A percentile compares a stretch with the other conserved stretches of the same genome.
Conservation (phyloP, 2,113 vertebrate genomes). For the Perca schrenkii region DNA sequence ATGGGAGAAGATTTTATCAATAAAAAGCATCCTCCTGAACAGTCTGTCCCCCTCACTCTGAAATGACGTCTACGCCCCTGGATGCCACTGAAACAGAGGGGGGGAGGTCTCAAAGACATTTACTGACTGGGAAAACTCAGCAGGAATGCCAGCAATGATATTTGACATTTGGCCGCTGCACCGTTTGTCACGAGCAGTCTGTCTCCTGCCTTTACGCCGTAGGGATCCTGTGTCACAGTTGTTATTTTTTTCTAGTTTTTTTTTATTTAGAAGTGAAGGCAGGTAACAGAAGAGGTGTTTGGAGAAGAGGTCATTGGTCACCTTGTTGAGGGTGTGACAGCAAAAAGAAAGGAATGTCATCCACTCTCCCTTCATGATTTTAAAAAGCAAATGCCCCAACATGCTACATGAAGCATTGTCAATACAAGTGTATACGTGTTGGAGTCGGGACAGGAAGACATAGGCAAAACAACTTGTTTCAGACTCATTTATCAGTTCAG, state of each 20-base stretch:
- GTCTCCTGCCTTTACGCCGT: neutral
- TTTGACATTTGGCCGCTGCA: slow-evolving; percentile 11
- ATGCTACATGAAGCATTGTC: neutral
- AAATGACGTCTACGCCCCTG: too few species aligned
- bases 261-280: neutral
- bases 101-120: neutral
- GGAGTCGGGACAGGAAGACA: neutral
- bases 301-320: neutral
- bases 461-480: neutral
- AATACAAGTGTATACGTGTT: neutral
- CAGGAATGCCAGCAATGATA: slow-evolving; percentile 27
- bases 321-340: neutral
- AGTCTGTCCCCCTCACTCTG: too few species aligned
- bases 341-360: neutral
- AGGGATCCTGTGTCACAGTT: neutral
- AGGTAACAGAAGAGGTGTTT: neutral
- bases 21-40: too few species aligned
- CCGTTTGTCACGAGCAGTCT: neutral
- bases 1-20: too few species aligned
- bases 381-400: neutral
- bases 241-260: neutral
- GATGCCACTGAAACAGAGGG: neutral
- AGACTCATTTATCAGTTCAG: slow-evolving; percentile 11
- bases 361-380: neutral
- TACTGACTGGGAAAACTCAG: slow-evolving; percentile 7